Evolutionary conservation across 2,797 vertebrate genomes (phyloP).

Genomic region (Falco columbarius): DNA sequence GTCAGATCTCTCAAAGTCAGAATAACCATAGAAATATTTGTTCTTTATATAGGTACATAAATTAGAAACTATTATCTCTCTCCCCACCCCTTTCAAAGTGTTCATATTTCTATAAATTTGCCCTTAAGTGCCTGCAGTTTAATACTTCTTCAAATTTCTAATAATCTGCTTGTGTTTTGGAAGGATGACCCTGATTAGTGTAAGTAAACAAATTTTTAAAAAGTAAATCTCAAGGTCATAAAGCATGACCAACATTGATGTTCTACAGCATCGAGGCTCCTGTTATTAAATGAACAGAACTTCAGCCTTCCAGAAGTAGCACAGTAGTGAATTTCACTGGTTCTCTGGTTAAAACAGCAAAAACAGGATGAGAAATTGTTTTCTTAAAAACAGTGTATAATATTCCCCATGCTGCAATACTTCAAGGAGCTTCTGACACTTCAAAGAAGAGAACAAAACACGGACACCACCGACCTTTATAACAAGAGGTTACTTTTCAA

Average conservation of each 20-base stretch:
- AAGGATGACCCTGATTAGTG: not conserved
- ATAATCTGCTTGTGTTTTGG: not conserved
- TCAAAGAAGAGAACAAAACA: not conserved
- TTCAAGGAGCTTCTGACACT: not conserved
- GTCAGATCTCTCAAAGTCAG: not conserved
- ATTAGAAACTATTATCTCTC: not conserved
- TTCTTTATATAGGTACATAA: not conserved
- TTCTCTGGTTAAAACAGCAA: not conserved
- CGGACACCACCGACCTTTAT: not conserved
- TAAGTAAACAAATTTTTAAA: not conserved
- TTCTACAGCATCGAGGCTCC: not conserved
- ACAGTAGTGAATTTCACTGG: not conserved
- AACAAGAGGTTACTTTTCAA: conserved; percentile 14
- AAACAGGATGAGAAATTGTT: not conserved
- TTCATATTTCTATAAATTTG: not conserved
- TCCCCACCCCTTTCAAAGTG: not conserved
- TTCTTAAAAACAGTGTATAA: not conserved
- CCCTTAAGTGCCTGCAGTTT: not conserved
- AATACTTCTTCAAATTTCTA: not conserved
- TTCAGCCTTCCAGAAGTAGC: not conserved
- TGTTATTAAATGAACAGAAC: not conserved
- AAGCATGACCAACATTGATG: not conserved
- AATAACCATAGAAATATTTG: not conserved
- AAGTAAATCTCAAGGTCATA: not conserved
- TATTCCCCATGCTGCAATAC: not conserved